Evolutionary conservation across 1,140 invertebrate species (phyloP), one percentile per base, ranked within the genome.

Genomic region (Daktulosphaira vitifoliae): DNA sequence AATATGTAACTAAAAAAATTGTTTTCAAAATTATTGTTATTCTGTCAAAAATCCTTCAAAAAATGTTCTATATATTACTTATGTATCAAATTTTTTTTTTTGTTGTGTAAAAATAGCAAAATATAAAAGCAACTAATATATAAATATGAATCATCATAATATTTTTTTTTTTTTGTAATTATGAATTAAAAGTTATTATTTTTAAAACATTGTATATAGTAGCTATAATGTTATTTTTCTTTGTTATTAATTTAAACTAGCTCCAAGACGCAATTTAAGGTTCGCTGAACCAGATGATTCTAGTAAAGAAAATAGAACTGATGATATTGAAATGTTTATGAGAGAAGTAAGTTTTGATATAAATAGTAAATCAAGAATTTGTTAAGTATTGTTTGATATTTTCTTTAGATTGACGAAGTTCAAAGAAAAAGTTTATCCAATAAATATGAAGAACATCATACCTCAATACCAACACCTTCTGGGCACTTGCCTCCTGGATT

Each of bases 401-500:
- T 62, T 66, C 8, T 66, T 16, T 66, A 71, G 71, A 89, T 89
- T 85, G 88, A 90, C 76, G 85, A 87, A 46, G 87, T 88, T 0
- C 87, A 89, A 70, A 85, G 84, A 68, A 88, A 86, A 87, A 48
- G 87, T 88, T 0, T 86, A 88, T 70, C 84, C 83, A 68, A 87
- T 87, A 70, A 78, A 82, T 5, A 15, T 18, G 33, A 50, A 49
- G 54, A 64, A 7, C 23, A 68, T 38, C 51, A 62, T 62, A 39
- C 67, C 39, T 8, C 38, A 15, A 26, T 67, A 50, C 71, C 73
- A 18, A 68, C 71, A 23, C 66, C 71, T 65, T 68, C 71, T 9
- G 69, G 69, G n/a, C 68, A 66, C 52, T 46, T 71, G 29, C 70
- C 70, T n/a, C 39, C 68, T 39, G 68, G 69, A 59, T 53, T 66